Base-by-base conservation (phyloP, 2,113 vertebrate species). In the Delphinapterus leucas region DNA sequence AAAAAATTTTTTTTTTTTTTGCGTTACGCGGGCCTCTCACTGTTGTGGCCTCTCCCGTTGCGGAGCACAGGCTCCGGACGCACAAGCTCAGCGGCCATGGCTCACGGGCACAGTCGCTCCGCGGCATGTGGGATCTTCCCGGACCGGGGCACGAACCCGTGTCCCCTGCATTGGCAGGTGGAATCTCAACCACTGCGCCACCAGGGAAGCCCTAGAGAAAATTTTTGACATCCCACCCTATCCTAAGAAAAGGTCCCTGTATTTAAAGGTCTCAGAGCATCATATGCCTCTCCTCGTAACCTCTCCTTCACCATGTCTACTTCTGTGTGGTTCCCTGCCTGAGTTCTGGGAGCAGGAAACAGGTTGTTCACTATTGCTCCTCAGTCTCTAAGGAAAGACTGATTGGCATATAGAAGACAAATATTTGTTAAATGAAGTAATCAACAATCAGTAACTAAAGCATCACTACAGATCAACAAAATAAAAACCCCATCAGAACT, bases 401-500 rank as follows among this genome's bases (percentile, higher is more conserved):
- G n/a, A 73, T 1, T 73, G 58, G 44, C 74, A 74, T 21, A 53
- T 0, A 82, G 33, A 88, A 82, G 38, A 53, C 41, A 92, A 76
- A 31, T 17, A 61, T 68, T 61, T 88, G 36, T 49, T 49, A n/a
- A 76, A 60, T n/a, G 20, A 77, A 93, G 38, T 9, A 79, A 81
- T 92, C 82, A 88, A 81, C 89, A 73, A 85, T 36, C 61, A 61
- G 44, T 28, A 85, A 25, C 18, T 58, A 83, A 85, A 73, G 44
- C 26, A 47, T 13, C 58, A 5, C 1, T 41, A 13, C n/a, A 96
- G 13, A 90, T 68, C 58, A 53, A 95, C 25, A 93, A 83, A 55
- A 60, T 81, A 49, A 94, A 92, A 91, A 28, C n/a, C 25, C 55
- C 74, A 81, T 3, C 31, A 11, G 33, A 41, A 71, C 61, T 61